Base-by-base conservation (phyloP, 2,797 vertebrate genomes). In the Avahi laniger region DNA sequence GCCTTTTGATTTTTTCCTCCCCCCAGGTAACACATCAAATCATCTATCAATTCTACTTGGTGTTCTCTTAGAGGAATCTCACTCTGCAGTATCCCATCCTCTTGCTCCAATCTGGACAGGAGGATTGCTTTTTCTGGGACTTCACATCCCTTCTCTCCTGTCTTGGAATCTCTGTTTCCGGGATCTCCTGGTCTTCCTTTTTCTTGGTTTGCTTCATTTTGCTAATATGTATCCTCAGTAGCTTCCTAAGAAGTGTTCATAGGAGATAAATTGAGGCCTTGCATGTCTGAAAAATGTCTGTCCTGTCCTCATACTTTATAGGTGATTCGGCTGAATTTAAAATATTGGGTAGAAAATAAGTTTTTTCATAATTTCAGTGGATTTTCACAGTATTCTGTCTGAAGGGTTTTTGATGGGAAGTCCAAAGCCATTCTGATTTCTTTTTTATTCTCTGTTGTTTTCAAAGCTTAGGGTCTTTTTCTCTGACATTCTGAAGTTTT, bases 401-500 rank as follows among this genome's bases (percentile, higher is more conserved):
- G 89, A 92, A 89, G 15, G 2, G 18, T 88, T 89, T 97, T 46
- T 82, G 35, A 70, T 82, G 54, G 90, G 93, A 73, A 76, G 24
- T 72, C 50, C 26, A 91, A 75, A 82, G 9, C 35, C 30, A 41
- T 84, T 79, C 54, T 93, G 52, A 70, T 79, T 41, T 13, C 22
- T 72, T 61, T 80, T 41, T 79, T 43, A 26, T 33, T 15, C 9
- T 4, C 9, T 4, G 20, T 38, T 33, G 7, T 59, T 13, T 83
- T 73, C 48, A 2, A 78, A 43, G 46, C 26, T 92, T 12, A 65
- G n/a, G 5, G 9, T 88, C n/a, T 81, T 95, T 97, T 61, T 50
- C 22, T 89, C 11, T 50, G 28, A 10, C 30, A 65, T 93, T 95
- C 13, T 95, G 46, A 91, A 93, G n/a, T 81, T 97, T 48, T 95